These are phyloP conservation scores for Acanthochromis polyacanthus DNA, from an alignment of 2,113 vertebrate genomes.

Conservation along the genomic window DNA sequence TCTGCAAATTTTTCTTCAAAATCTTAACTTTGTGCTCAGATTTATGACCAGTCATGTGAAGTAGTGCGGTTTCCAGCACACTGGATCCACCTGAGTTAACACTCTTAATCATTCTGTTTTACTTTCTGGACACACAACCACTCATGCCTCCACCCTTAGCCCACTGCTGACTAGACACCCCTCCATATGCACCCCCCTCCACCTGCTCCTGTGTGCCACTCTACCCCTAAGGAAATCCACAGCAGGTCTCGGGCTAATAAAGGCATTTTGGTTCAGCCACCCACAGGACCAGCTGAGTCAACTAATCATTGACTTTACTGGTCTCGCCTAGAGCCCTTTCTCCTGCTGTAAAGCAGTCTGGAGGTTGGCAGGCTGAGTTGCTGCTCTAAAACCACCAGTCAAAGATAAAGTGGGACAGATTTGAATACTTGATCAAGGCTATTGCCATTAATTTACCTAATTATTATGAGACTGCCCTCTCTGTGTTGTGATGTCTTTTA, in stretches of 20 bases:
- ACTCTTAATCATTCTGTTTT: background rate
- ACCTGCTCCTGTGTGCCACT: slow-evolving; percentile 31
- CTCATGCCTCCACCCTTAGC: slow-evolving; percentile 5
- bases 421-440: slow-evolving; percentile 3
- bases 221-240: slow-evolving; percentile 45
- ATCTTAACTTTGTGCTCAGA: background rate
- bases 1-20: background rate
- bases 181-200: slow-evolving; percentile 39
- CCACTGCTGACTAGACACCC: slow-evolving; percentile 61
- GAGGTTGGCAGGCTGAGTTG: slow-evolving; percentile 10
- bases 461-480: background rate
- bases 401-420: slow-evolving; percentile 44
- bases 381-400: slow-evolving; percentile 26
- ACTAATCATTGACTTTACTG: slow-evolving; percentile 61
- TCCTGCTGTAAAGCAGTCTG: slow-evolving; percentile 67
- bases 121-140: background rate
- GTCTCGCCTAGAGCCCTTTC: slow-evolving; percentile 63
- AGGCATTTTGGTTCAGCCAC: slow-evolving; percentile 40
- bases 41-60: slow-evolving; percentile 9
- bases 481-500: background rate
- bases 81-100: slow-evolving; percentile 38
- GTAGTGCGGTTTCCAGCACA: background rate
- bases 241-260: slow-evolving; percentile 59
- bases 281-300: slow-evolving; percentile 78
- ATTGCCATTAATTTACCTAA: background rate